Evolutionary conservation across 2,113 vertebrate genomes (phyloP).

Genomic region (Hypanus sabinus): DNA sequence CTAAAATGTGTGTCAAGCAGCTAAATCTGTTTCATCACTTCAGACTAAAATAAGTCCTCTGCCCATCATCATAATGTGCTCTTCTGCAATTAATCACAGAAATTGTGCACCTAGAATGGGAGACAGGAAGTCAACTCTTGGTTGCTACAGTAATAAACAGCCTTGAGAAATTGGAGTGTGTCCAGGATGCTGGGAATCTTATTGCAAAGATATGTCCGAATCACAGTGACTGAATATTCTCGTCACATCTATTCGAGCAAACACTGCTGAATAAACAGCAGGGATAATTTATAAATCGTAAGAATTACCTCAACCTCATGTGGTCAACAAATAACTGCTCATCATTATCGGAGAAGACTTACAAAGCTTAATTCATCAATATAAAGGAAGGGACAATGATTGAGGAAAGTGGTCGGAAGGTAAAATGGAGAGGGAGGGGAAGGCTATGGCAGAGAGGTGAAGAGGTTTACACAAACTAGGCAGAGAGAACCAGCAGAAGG

Average conservation of each 20-base stretch:
- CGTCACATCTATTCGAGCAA: constrained; percentile 23
- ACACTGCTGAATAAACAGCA: constrained; percentile 26
- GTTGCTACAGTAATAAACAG: constrained; percentile 1
- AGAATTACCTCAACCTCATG: background rate
- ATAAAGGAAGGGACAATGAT: background rate
- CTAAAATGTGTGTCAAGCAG: background rate
- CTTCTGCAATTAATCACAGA: constrained; percentile 19
- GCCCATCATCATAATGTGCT: background rate
- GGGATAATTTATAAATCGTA: constrained; percentile 6
- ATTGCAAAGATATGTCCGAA: constrained; percentile 1
- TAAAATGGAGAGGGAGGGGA: background rate
- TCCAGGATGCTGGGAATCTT: background rate
- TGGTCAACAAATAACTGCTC: background rate
- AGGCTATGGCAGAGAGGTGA: background rate
- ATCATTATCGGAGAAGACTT: background rate
- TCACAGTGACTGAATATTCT: background rate
- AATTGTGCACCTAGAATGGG: constrained; percentile 8
- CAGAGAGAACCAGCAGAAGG: background rate
- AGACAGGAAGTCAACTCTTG: constrained; percentile 1
- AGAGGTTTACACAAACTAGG: background rate
- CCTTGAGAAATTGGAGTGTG: constrained; percentile 1
- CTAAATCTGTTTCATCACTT: constrained; percentile 20
- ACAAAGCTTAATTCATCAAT: background rate
- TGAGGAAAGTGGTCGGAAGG: background rate
- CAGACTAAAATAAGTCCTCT: background rate